Evolutionary conservation across 2,113 vertebrate genomes (phyloP), one percentile per base, ranked within the genome.

Genomic region (Hippocampus mohnikei): DNA sequence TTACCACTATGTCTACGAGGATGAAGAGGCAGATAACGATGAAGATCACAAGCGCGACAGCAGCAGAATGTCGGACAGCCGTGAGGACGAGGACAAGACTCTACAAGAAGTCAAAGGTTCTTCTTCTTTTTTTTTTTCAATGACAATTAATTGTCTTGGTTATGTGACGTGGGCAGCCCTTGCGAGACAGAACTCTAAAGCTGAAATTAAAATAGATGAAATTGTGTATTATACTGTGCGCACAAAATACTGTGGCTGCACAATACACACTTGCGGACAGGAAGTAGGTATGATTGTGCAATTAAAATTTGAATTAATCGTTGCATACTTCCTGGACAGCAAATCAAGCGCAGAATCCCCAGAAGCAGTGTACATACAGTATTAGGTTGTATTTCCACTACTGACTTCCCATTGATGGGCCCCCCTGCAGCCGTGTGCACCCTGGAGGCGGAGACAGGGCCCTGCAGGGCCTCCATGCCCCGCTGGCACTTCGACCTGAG

Each of bases 401-500:
- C 27, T 15, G 5, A 58, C 55, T 16, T 21, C 16, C 16, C 59
- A 50, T 65, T 65, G 40, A 10, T 63, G 13, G 41, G 3, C 41
- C 86, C 79, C 83, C 93, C 90, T 90, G 91, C 85, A 98, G 96
- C 94, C 92, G 94, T 97, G 93, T 98, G 96, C 92, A 93, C 95
- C 87, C 93, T 96, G 94, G 94, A 96, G 93, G 94, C 95, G 41
- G 93, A 96, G 93, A 96, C 93, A 23, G 96, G 96, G 87, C 96
- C 95, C 84, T 98, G 96, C 93, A 94, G 95, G 69, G 96, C 95
- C 85, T 93, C 93, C 92, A 94, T 96, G 94, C 94, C 94, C 75
- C 96, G 96, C 88, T 98, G 96, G 96, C 95, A 95, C 93, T 98
- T 97, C 92, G 92, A 98, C 92, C 72, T 93, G 89, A 90, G 87